These are phyloP conservation scores for Agrilus cyanescens DNA, from an alignment of 2,888 invertebrate species.

Conservation along the genomic window DNA sequence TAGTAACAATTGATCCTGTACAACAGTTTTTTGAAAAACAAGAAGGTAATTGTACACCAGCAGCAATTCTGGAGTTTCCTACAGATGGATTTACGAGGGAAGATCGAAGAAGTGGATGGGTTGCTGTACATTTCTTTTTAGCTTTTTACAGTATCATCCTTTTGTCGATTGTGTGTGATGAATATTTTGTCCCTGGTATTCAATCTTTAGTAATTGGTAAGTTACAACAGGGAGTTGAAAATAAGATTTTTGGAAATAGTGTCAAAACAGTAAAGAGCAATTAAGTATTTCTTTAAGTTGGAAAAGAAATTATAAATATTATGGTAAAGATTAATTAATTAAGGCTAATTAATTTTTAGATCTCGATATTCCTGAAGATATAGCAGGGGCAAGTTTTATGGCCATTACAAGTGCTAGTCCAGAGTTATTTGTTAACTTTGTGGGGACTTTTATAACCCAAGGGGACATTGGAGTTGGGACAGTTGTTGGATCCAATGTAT, in stretches of 20 bases:
- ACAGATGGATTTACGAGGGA: slow-evolving; percentile 58
- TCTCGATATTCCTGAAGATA: slow-evolving; percentile 51
- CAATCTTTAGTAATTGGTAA: slow-evolving; percentile 72
- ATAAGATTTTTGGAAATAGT: not conserved
- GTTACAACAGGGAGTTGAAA: slow-evolving; percentile 24
- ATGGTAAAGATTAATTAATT: not conserved
- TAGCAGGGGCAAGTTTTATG: slow-evolving; percentile 80
- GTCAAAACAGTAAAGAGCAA: not conserved
- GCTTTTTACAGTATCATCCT: slow-evolving; percentile 66
- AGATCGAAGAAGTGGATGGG: slow-evolving; percentile 61
- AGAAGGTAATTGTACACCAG: slow-evolving; percentile 53
- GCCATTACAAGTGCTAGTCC: slow-evolving; percentile 74
- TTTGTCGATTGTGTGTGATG: slow-evolving; percentile 73
- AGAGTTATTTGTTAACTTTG: slow-evolving; percentile 67
- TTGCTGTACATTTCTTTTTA: slow-evolving; percentile 60
- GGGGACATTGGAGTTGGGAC: slow-evolving; percentile 62
- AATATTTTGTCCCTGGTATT: slow-evolving; percentile 80
- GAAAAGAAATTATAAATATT: not conserved
- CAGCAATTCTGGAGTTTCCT: slow-evolving; percentile 76
- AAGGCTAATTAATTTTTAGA: slow-evolving; percentile 29
- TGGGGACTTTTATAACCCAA: slow-evolving; percentile 61
- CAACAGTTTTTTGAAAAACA: slow-evolving; percentile 26
- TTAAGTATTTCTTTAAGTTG: not conserved
- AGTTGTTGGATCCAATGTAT: slow-evolving; percentile 60
- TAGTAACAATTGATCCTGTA: not conserved